Percentiles rank a stretch among this genome's conserved stretches.
Conservation (phyloP, 2,113 vertebrate species). For the Lathamus discolor region DNA sequence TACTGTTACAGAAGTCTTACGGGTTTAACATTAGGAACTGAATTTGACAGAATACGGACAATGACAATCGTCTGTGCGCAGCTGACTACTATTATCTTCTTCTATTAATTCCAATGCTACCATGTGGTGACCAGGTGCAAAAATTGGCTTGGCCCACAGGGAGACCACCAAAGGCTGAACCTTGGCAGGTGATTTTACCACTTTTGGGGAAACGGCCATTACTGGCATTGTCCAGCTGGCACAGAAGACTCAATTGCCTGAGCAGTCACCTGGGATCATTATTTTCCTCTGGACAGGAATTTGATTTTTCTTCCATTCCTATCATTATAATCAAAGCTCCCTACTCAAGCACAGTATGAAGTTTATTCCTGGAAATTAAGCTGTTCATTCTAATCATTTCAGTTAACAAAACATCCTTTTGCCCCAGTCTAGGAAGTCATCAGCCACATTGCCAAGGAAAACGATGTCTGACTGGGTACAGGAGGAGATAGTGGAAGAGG, state of each 20-base stretch:
- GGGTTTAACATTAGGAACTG: not conserved
- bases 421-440: not conserved
- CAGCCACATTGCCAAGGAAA: not conserved
- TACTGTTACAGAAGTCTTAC: not conserved
- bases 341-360: not conserved
- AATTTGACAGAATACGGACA: not conserved
- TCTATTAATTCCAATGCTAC: not conserved
- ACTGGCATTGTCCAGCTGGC: not conserved
- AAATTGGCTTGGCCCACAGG: not conserved
- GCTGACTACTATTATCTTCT: not conserved
- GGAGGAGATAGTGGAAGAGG: not conserved
- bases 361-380: not conserved
- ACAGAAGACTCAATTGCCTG: not conserved
- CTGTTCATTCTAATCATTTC: not conserved
- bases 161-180: not conserved
- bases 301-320: not conserved
- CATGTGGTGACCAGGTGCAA: not conserved
- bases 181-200: not conserved
- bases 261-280: not conserved
- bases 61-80: not conserved
- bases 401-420: not conserved
- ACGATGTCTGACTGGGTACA: not conserved
- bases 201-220: not conserved
- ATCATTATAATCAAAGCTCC: not conserved
- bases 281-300: not conserved